A percentile compares a stretch with the other conserved stretches of the same genome.
Evolutionary conservation across 2,113 vertebrate species (phyloP).

Genomic region (Pica pica): DNA sequence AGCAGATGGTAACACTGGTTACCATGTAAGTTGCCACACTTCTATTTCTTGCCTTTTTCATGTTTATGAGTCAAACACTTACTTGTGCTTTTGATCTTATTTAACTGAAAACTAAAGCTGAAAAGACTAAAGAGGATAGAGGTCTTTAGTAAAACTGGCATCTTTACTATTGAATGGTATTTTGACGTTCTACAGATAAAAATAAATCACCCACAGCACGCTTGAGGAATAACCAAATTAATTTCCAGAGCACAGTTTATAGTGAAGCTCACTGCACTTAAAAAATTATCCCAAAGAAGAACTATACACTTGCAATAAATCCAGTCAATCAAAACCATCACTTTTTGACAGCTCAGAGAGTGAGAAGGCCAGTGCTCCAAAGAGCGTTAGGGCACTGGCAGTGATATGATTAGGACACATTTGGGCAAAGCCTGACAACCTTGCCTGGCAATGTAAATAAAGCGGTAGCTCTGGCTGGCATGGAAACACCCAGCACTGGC

Average conservation of each 20-base stretch:
- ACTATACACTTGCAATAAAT: neutral
- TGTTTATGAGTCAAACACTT: neutral
- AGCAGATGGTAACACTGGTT: neutral
- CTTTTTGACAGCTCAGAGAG: neutral
- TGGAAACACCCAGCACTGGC: neutral
- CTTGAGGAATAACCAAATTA: neutral
- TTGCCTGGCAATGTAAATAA: neutral
- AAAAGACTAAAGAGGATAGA: neutral
- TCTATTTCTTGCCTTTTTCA: neutral
- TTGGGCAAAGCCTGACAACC: neutral
- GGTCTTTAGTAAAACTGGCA: neutral
- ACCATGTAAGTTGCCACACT: neutral
- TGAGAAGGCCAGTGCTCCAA: neutral
- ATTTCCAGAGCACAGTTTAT: neutral
- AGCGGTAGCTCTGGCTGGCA: neutral
- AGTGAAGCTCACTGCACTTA: neutral
- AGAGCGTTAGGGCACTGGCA: neutral
- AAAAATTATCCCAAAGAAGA: neutral
- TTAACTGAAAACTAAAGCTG: neutral
- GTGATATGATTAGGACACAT: rapidly evolving
- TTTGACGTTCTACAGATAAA: neutral
- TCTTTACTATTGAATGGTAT: neutral
- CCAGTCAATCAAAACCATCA: neutral
- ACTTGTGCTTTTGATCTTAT: neutral
- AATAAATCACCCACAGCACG: neutral